A percentile compares a stretch with the other conserved stretches of the same genome.
phyloP scores from a whole-genome alignment of 2,113 vertebrate genomes.

The Brienomyrus longianalis region DNA sequence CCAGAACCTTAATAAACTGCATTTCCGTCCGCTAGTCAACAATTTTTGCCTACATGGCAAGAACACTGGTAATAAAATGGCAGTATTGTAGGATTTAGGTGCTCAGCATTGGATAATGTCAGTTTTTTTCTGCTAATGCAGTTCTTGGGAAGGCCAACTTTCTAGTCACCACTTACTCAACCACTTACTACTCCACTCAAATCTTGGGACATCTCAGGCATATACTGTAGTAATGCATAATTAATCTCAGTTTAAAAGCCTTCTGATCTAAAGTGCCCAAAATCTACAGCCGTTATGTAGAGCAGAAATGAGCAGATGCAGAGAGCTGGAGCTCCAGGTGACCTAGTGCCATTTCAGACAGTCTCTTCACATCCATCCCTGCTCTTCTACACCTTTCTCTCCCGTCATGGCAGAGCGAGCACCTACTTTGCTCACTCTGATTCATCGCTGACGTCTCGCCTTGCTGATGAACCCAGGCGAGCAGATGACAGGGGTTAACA shows the following conservation, averaged over 20 bases:
- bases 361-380: background rate
- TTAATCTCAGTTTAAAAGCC: background rate
- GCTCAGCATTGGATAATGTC: background rate
- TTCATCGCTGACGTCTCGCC: background rate
- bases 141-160: background rate
- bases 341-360: background rate
- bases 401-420: background rate
- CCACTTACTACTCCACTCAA: background rate
- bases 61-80: background rate
- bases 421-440: background rate
- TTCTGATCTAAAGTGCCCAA: background rate
- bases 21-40: background rate
- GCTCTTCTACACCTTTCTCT: background rate
- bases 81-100: background rate
- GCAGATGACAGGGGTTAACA: background rate
- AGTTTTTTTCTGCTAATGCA: background rate
- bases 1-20: background rate
- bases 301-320: background rate
- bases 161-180: background rate
- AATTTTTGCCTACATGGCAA: background rate
- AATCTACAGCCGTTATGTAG: background rate
- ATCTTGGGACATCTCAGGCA: background rate
- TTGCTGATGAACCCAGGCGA: background rate
- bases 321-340: background rate
- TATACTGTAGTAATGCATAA: background rate